Base-by-base conservation (phyloP, 2,888 invertebrate species). In the Parasteatoda lunata region DNA sequence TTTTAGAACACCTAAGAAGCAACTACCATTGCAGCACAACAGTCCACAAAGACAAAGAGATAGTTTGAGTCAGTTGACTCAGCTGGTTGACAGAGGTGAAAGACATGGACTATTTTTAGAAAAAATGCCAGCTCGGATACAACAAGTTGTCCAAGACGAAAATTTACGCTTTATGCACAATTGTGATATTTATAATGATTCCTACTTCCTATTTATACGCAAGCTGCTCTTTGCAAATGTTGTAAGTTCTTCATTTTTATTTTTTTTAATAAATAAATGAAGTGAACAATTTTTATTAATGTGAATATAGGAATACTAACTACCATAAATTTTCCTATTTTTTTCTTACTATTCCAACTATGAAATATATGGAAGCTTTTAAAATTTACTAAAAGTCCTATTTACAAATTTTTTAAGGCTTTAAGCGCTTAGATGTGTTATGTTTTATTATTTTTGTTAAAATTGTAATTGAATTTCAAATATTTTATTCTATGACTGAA, bases 121-220 rank as follows among this genome's bases (percentile, higher is more conserved):
- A 77, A 90, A 91, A 80, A 92, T 92, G 91, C 92, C 93, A 6
- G 91, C 92, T 48, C 89, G 91, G 71, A 91, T 93, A 52, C 92
- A 92, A 85, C 91, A 91, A 77, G 90, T 91, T 71, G 92, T 93
- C 54, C 91, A 92, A 75, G 92, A 92, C 64, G 92, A 92, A 89
- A 93, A 93, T 90, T 91, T 93, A 59, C 91, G 91, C 7, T 93
- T 93, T 89, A 91, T 92, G 89, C 92, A 92, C 88, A 92, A 93
- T 89, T 90, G 92, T 52, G 93, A 93, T 89, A 91, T 93, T 71
- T 93, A 92, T 89, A 92, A 92, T 89, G 90, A 90, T 3, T 92
- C 92, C 71, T 93, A 93, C 89, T 93, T 92, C 90, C 90, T 89
- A 54, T 93, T 93, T 89, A 90, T 93, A 65, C 90, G 91, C 73